Base-by-base conservation (phyloP, 2,797 vertebrate species). In the Leucoraja ocellata region DNA sequence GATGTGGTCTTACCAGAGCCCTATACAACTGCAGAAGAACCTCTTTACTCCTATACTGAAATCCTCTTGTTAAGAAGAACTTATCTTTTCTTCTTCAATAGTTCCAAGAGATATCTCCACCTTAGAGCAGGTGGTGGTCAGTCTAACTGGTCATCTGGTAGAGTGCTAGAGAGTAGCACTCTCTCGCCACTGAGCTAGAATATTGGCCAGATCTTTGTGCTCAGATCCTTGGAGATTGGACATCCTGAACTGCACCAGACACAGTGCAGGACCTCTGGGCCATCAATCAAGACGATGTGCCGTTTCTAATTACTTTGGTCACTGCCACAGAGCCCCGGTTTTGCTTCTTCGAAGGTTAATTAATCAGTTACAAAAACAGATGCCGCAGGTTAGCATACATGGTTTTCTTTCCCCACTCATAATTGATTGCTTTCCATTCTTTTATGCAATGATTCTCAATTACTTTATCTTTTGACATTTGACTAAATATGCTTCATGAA, bases 291-390 rank as follows among this genome's bases (percentile, higher is more conserved):
- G 63, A 68, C 36, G 28, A 68, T 7, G 6, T 18, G 23, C n/a
- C n/a, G 5, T 25, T 65, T 65, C 63, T 68, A n/a, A 86, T 86
- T 63, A 68, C 84, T 68, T 88, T 68, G n/a, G 84, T 68, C n/a
- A 68, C 16, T 7, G 1, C 6, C 65, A 88, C n/a, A 68, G 65
- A 88, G n/a, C 28, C n/a, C 14, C 0, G 36, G 36, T 32, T n/a
- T 14, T 68, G 84, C n/a, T 88, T 63, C 16, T 63, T 21, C 63
- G 21, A 88, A 88, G 84, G 63, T 68, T 68, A 88, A 88, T 88
- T 88, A 65, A 88, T n/a, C 84, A 65, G 28, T 68, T 88, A 88
- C n/a, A 68, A 88, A 88, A 88, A 63, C 84, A 88, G 63, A 88
- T 88, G 84, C 84, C 68, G 7, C 84, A 21, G 84, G 84, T 88